Base-by-base conservation (phyloP, 2,797 vertebrate genomes). In the Gymnothorax javanicus region DNA sequence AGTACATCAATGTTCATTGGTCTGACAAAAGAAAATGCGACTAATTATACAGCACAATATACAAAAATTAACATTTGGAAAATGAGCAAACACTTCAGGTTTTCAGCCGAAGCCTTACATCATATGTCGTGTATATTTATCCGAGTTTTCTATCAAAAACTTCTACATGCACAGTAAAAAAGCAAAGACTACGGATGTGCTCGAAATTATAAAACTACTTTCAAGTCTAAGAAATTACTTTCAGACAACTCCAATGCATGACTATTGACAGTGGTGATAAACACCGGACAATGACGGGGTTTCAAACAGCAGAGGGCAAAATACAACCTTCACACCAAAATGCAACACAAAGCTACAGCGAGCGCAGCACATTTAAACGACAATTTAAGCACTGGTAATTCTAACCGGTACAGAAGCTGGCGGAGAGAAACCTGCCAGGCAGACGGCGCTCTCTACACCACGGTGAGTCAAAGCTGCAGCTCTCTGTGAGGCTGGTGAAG, bases 401-500 rank as follows among this genome's bases (percentile, higher is more conserved):
- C 82, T 59, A 58, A 23, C 77, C 25, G 23, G n/a, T 83, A 57
- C n/a, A 17, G 15, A 60, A 83, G 82, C 82, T 33, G 9, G 60
- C 7, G 62, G 3, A 17, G 17, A 12, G 33, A 50, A 69, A 54
- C 83, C 87, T 89, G 85, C 79, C 71, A 77, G 27, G 20, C 52
- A 73, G 69, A 20, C 52, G 56, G 82, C 60, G 57, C n/a, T 59
- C 82, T 3, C 17, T 15, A 0, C 3, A 23, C 25, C 43, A 43
- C 7, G 17, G 23, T 67, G 83, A 86, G 87, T 84, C 58, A 86
- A 82, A 69, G 77, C 87, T 84, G 87, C 85, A 75, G 69, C 87
- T 87, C 87, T 27, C 88, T 85, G 84, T 91, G 59, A 84, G 83
- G 25, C 85, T 84, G 86, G 87, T 84, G 89, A 89, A 89, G 87